Base-by-base conservation (phyloP, 2,888 invertebrate genomes). In the Anoncus sp. region DNA sequence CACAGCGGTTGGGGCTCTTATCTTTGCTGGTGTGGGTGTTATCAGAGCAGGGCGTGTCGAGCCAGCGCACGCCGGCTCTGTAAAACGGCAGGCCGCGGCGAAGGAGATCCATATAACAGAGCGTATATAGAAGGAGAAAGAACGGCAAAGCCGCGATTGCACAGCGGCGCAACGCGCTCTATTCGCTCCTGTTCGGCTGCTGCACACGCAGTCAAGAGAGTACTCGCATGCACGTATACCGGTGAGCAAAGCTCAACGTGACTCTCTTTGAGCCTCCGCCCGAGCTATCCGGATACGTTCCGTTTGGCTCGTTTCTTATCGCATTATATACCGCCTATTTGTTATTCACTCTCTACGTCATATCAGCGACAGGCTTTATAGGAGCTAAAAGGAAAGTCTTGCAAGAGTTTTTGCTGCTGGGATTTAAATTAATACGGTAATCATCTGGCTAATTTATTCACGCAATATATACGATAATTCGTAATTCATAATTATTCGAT, bases 11-110 rank as follows among this genome's bases (percentile, higher is more conserved):
- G 75, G 82, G 84, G 83, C 84, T 75, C 74, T 88, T 88, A 88
- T 87, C 89, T 87, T 82, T 83, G 83, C 20, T 86, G 86, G 90
- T 91, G 90, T 91, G 90, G 90, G 90, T 90, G 90, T 90, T 91
- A 91, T 91, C 90, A 89, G 87, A 85, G 83, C 88, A 90, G 90
- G 90, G 90, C 89, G 90, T 90, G 90, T 89, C 90, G 87, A 85
- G 81, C 49, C 24, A 79, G 86, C 81, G 73, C 75, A 62, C 57
- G 67, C 60, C 20, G 70, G 88, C 87, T 83, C 45, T 40, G 27
- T 45, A 71, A 31, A 59, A 60, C 59, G 40, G 77, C 60, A 24
- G 20, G 60, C 62, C 70, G 35, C 43, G 43, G 14, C 24, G 43
- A 60, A 24, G 62, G 62, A 59, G 51, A 69, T 12, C 16, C 35